These are phyloP conservation scores for Plotosus lineatus DNA, from an alignment of 2,113 vertebrate species.

Conservation along the genomic window DNA sequence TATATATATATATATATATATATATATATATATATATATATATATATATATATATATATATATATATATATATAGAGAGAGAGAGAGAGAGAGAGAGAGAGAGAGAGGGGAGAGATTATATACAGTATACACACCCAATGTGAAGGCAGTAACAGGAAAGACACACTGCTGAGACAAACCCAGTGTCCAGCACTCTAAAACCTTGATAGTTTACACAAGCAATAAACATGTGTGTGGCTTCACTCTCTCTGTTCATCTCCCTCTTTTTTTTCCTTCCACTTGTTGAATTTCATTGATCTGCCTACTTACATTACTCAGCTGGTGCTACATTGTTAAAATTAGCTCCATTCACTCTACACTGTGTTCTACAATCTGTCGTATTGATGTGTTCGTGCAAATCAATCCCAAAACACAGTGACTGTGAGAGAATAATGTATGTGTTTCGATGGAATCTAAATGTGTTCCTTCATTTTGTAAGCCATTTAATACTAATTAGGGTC, in stretches of 20 bases:
- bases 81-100: conserved; percentile 8
- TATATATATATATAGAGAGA: conserved; percentile 11
- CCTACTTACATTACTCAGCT: conserved; percentile 54
- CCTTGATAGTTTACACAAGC: conserved; percentile 77
- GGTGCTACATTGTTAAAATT: neutral
- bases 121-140: neutral
- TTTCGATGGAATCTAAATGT: no score
- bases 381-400: neutral
- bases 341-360: neutral
- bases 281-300: conserved; percentile 47
- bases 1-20: no score
- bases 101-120: conserved; percentile 15
- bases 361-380: neutral
- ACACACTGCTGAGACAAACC: conserved; percentile 64
- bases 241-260: conserved; percentile 49
- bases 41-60: neutral
- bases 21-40: conserved; percentile 23
- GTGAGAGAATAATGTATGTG: no score
- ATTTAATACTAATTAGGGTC: no score
- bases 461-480: no score
- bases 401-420: neutral
- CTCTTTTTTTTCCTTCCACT: conserved; percentile 29
- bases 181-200: conserved; percentile 72
- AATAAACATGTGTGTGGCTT: conserved; percentile 76
- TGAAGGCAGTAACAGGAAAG: conserved; percentile 28